Conservation (phyloP, 2,888 invertebrate species). For the Melikaiella ostensackeni region DNA sequence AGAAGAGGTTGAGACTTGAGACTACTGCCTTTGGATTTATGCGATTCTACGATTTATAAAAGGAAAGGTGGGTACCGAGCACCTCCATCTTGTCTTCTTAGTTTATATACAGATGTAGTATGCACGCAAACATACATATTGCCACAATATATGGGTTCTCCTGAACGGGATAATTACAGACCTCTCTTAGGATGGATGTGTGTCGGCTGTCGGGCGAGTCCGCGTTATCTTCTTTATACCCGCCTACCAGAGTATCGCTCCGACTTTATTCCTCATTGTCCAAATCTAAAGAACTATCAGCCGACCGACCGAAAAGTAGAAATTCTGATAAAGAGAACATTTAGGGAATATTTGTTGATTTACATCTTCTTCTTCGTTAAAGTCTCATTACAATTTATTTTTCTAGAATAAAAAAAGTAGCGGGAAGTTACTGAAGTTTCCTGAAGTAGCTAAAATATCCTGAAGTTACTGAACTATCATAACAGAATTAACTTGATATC, state of each 20-base stretch:
- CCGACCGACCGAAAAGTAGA: neutral
- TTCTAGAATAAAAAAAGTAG: too few species aligned
- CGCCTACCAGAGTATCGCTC: constrained; percentile 63
- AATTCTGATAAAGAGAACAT: neutral
- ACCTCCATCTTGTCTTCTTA: constrained; percentile 44
- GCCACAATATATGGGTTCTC: constrained; percentile 47
- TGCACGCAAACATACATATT: constrained; percentile 32
- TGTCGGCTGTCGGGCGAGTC: constrained; percentile 69
- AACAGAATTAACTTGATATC: too few species aligned
- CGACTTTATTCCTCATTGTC: constrained; percentile 53
- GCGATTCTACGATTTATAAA: constrained; percentile 54
- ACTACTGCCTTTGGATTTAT: constrained; percentile 60
- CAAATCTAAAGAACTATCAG: constrained; percentile 7
- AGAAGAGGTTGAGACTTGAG: constrained; percentile 34
- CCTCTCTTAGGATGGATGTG: constrained; percentile 66
- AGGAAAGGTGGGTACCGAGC: constrained; percentile 51
- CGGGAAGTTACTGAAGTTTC: too few species aligned
- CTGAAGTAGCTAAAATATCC: too few species aligned
- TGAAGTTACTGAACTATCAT: too few species aligned
- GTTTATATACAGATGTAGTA: constrained; percentile 30
- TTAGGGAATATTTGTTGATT: neutral
- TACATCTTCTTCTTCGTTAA: neutral
- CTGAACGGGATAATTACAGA: constrained; percentile 71
- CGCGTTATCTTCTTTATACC: constrained; percentile 62
- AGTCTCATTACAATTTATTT: too few species aligned